Base-by-base conservation (phyloP, 2,888 invertebrate genomes). In the Pollenia labialis region DNA sequence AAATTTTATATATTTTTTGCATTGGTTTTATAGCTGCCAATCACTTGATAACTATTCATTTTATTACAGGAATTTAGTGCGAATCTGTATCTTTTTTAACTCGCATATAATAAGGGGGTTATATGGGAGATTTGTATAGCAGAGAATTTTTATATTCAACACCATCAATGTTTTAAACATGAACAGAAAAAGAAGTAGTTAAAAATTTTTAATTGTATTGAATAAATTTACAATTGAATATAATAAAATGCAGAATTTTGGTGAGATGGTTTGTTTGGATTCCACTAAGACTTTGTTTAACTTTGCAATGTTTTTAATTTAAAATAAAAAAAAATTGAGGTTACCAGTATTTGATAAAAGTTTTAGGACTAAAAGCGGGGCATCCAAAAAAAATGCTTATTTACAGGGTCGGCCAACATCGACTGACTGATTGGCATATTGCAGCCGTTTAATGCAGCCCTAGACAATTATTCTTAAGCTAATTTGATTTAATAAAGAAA, bases 31-130 rank as follows among this genome's bases (percentile, higher is more conserved):
- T 54, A 48, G 23, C 54, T 46, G 64, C 74, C 72, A 85, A 81
- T 85, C 80, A 69, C 50, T 85, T 69, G 84, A 69, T 74, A 85
- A 85, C 69, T 76, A 44, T 80, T 71, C 50, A 71, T 71, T 81
- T 71, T 54, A 80, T 80, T 75, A 69, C 54, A 44, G 18, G 46
- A 69, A 62, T 48, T 10, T 44, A 14, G 14, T 46, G 40, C 42
- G n/a, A 10, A 23, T 69, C 8, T 42, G 18, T 54, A 16, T 69
- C 50, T 60, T 40, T n/a, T 40, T 32, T 46, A 7, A 32, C 32
- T 32, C 32, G 32, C 32, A 32, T 32, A 32, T 32, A 4, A 32
- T 32, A 32, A 32, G 32, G 6, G 32, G 32, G 32, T 32, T 6
- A 32, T 32, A 32, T 32, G 12, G 56, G 56, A 9, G 11, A 56